Evolutionary conservation across 2,113 vertebrate genomes (phyloP).

Genomic region (Actinemys pallida): DNA sequence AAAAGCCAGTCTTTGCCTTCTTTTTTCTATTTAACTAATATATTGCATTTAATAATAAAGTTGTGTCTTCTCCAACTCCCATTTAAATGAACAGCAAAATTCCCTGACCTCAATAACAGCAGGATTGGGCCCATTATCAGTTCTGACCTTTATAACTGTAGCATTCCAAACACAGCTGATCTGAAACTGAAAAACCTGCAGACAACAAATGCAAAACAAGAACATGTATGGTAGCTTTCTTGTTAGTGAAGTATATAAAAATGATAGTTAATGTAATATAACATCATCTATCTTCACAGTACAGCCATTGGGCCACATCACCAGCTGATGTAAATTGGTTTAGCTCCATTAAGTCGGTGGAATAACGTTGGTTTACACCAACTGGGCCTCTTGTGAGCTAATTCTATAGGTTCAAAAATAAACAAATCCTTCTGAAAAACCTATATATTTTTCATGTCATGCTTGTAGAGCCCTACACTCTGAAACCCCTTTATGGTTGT

Average conservation of each 20-base stretch:
- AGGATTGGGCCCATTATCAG: background rate
- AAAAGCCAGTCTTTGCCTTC: constrained; percentile 43
- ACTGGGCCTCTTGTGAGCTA: background rate
- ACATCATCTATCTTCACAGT: constrained; percentile 37
- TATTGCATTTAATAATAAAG: constrained; percentile 1
- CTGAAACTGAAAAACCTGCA: background rate
- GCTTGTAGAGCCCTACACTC: background rate
- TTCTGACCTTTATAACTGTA: background rate
- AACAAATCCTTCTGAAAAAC: background rate
- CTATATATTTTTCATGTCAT: background rate
- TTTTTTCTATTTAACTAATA: constrained; percentile 6
- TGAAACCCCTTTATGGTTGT: too few species aligned
- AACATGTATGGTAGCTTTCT: background rate
- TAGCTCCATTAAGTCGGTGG: too few species aligned
- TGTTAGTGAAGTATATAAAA: constrained; percentile 37
- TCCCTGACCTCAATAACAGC: background rate
- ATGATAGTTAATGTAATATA: constrained; percentile 31
- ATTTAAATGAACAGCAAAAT: background rate
- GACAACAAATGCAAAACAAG: background rate
- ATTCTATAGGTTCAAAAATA: background rate
- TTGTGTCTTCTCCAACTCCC: background rate
- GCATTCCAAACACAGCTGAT: background rate
- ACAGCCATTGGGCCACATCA: background rate
- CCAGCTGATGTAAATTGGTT: background rate
- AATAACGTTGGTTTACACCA: background rate